Evolutionary conservation across 2,113 vertebrate genomes (phyloP).

Genomic region (Mobula hypostoma): DNA sequence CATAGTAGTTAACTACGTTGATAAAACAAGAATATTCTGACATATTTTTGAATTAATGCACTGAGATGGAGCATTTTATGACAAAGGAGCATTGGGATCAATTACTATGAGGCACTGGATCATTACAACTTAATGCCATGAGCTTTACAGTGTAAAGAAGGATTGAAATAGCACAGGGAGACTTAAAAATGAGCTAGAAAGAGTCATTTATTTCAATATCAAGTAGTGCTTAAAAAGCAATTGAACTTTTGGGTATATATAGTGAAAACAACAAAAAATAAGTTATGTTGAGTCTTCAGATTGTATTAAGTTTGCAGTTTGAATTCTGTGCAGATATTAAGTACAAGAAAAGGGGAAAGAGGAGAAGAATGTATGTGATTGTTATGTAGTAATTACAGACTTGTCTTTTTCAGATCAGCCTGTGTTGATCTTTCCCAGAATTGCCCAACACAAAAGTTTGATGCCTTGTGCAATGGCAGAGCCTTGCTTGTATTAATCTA

Average conservation of each 20-base stretch:
- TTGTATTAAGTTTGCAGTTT: not conserved
- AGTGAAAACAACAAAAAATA: not conserved
- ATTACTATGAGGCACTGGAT: constrained; percentile 22
- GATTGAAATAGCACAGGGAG: constrained; percentile 7
- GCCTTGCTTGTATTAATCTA: no score
- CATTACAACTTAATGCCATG: not conserved
- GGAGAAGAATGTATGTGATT: no score
- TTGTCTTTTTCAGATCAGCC: no score
- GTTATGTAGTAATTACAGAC: no score
- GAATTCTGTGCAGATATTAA: not conserved
- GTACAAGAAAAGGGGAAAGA: no score
- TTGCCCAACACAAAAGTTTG: no score
- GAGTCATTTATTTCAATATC: not conserved
- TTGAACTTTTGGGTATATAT: not conserved
- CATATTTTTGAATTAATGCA: not conserved
- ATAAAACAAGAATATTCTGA: not conserved
- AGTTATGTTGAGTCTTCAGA: not conserved
- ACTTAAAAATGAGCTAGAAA: not conserved
- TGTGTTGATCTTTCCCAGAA: no score
- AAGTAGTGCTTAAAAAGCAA: not conserved
- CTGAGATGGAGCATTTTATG: constrained; percentile 1
- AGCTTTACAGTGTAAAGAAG: not conserved
- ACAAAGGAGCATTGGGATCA: not conserved
- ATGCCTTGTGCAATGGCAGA: no score
- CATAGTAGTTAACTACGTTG: no score